A percentile compares a stretch with the other conserved stretches of the same genome.
These are phyloP conservation scores for Aphidoletes aphidimyza DNA, from an alignment of 2,888 invertebrate species.

Conservation along the genomic window DNA sequence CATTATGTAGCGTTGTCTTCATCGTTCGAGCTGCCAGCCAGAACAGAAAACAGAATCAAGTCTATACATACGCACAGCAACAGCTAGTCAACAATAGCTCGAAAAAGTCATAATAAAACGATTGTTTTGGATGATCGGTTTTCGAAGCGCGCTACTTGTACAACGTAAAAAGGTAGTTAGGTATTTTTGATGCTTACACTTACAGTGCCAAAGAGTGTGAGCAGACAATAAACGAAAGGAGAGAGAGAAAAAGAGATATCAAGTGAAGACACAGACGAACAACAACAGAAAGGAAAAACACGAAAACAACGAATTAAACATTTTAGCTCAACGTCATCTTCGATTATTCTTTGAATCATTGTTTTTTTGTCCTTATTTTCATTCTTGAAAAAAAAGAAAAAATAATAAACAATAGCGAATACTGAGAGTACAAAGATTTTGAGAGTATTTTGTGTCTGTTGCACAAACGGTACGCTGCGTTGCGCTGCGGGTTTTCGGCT, in stretches of 20 bases:
- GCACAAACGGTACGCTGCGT: not conserved
- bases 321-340: not conserved
- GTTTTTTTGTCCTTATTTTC: not conserved
- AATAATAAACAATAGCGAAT: not conserved
- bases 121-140: conserved; percentile 40
- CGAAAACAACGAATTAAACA: conserved; percentile 38
- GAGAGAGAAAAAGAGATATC: not conserved
- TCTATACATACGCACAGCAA: not conserved
- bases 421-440: not conserved
- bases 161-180: not conserved
- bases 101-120: conserved; percentile 48
- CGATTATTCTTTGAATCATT: conserved; percentile 1
- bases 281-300: not conserved
- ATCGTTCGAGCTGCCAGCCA: no score
- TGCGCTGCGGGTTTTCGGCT: no score
- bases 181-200: not conserved
- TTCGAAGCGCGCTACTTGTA: conserved; percentile 18
- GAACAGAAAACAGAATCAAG: not conserved
- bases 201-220: conserved; percentile 3
- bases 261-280: no score
- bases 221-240: conserved; percentile 9
- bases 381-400: not conserved
- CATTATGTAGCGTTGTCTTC: not conserved
- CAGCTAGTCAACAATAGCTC: not conserved
- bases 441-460: not conserved